Evolutionary conservation across 2,797 vertebrate species (phyloP), one percentile per base, ranked within the genome.

Genomic region (Macrochelys suwanniensis): DNA sequence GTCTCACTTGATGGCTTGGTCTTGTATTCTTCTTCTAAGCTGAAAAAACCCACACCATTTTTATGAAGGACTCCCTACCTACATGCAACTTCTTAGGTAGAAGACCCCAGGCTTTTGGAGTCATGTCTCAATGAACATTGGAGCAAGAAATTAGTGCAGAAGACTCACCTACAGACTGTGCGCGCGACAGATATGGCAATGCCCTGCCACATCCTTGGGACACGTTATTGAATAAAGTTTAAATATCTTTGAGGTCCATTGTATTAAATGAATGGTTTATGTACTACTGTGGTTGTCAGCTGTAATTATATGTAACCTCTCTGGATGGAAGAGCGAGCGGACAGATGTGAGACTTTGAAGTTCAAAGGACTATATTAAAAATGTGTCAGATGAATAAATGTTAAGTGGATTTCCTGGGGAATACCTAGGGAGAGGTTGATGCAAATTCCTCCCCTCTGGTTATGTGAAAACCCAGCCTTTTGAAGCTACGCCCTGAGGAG

Each of bases 51-150:
- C 10, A 15, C 8, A 0, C 61, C 3, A 49, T 61, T n/a, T 89
- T 80, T 7, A 49, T 2, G 3, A 83, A 3, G 7, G 49, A 77
- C 89, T 13, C 26, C 21, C 37, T 57, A 23, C 31, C 84, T 53
- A 21, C 9, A 51, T 0, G 3, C 71, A 1, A 11, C 13, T n/a
- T 74, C 31, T 8, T 50, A 86, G 25, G 3, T 59, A 3, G 74
- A 90, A 6, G 90, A n/a, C 10, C 2, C 1, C 71, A 31, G 31
- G 71, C 19, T 80, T 85, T 47, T 4, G 4, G 11, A 47, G 12
- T 15, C 31, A 5, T 85, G 33, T 28, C 28, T 71, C 71, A 85
- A 47, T 7, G 5, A 84, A 45, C 68, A 59, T 6, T 59, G 57
- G n/a, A 45, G 11, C 71, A 76, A 3, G 71, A 26, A 76, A 26